phyloP scores from a whole-genome alignment of 1,140 invertebrate species.

The Sipha flava region DNA sequence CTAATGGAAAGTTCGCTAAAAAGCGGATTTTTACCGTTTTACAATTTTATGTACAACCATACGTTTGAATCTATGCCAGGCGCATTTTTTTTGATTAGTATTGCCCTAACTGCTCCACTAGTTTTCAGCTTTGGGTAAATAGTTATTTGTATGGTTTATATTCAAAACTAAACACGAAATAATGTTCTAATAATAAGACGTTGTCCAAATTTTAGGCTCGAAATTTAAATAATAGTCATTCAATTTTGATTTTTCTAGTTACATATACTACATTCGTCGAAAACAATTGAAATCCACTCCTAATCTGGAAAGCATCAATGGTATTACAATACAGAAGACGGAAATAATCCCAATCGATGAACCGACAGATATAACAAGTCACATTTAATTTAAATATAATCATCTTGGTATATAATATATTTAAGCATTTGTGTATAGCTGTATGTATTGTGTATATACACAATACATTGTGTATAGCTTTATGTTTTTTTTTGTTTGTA shows the following conservation, averaged over 20 bases:
- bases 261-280: neutral
- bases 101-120: neutral
- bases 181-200: no score
- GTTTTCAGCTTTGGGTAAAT: conserved; percentile 25
- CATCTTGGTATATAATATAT: no score
- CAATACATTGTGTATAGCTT: no score
- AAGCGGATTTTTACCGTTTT: conserved; percentile 22
- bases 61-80: conserved; percentile 24
- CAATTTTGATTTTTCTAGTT: neutral
- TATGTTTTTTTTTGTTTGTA: no score
- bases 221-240: no score
- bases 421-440: no score
- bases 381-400: no score
- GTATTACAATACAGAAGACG: neutral
- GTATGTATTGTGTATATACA: no score
- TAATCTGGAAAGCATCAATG: neutral
- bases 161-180: no score
- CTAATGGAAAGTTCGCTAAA: neutral
- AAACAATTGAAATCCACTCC: neutral
- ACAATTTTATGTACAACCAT: conserved; percentile 12
- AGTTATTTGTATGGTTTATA: no score
- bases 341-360: neutral
- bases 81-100: conserved; percentile 32
- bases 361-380: no score
- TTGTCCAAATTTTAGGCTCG: no score